Base-by-base conservation (phyloP, 2,797 vertebrate species). In the Pampus argenteus region DNA sequence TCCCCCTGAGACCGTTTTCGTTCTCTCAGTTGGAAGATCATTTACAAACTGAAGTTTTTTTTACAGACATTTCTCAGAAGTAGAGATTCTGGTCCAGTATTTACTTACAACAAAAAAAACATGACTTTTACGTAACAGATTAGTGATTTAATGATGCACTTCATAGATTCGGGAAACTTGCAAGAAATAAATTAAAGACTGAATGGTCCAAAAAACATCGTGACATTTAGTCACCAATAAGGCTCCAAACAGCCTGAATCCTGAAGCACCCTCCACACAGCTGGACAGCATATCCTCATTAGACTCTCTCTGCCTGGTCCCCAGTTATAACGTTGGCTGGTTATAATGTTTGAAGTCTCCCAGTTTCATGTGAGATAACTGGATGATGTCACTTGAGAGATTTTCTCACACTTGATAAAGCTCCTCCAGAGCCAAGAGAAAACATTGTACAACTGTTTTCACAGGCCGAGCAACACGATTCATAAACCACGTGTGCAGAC, bases 21-120 rank as follows among this genome's bases (percentile, higher is more conserved):
- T 25, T 54, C 26, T 23, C 65, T 67, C 61, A 58, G 55, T 54
- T 38, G 2, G 3, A 52, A 44, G 52, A 72, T 75, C 63, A 61
- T 48, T 79, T 79, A 64, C 63, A 71, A 49, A 38, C 51, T 64
- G 10, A 20, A 8, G 25, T 61, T 14, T 28, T 8, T 20, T 51
- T 28, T 28, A 10, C 45, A 54, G 54, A 51, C 57, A 22, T 56
- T 52, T 62, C 34, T 23, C 55, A 36, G 23, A 64, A 42, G 14
- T 25, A 9, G 25, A 57, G 40, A 34, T 5, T 28, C 36, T 66
- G 38, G 14, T 40, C 4, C 13, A 40, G 38, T 15, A 6, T 40
- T 40, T 40, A 40, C 38, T 40, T n/a, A n/a, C n/a, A n/a, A n/a
- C n/a, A n/a, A n/a, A n/a, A n/a, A n/a, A n/a, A n/a, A n/a, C n/a